Conservation (phyloP, 2,888 invertebrate species). For the Drosophila dives region DNA sequence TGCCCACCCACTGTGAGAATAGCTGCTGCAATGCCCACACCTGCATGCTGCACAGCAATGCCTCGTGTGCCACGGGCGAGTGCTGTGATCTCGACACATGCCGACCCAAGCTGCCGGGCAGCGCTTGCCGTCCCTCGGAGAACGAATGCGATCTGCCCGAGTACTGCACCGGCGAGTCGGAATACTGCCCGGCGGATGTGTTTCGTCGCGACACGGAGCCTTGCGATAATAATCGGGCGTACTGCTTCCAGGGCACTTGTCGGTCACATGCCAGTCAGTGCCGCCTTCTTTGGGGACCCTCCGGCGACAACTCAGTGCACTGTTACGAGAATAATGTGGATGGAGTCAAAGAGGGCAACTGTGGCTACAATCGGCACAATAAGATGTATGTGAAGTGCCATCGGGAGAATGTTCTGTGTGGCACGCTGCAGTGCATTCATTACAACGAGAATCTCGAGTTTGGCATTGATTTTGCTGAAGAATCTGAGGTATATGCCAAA, state of each 20-base stretch:
- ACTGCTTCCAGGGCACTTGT: conserved; percentile 95
- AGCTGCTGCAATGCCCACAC: conserved; percentile 93
- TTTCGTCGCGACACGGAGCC: conserved; percentile 94
- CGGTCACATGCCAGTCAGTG: conserved; percentile 96
- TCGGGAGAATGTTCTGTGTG: conserved; percentile 92
- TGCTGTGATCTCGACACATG: conserved; percentile 94
- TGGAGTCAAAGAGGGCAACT: conserved; percentile 94
- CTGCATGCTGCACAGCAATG: conserved; percentile 94
- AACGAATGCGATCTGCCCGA: conserved; percentile 98
- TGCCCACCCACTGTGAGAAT: conserved; percentile 91
- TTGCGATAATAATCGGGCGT: conserved; percentile 92
- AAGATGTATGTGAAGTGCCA: conserved; percentile 90
- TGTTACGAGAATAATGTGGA: conserved; percentile 93
- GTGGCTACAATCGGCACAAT: conserved; percentile 93
- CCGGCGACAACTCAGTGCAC: conserved; percentile 92
- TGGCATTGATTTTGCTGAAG: conserved; percentile 95
- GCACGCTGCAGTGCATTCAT: conserved; percentile 97
- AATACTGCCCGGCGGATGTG: conserved; percentile 96
- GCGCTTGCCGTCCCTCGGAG: conserved; percentile 91
- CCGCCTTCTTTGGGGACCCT: conserved; percentile 96
- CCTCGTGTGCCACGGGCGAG: conserved; percentile 96
- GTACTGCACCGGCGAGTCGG: conserved; percentile 96
- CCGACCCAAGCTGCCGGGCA: conserved; percentile 84
- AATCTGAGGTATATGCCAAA: conserved; percentile 93
- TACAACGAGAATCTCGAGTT: conserved; percentile 96